Conservation (phyloP, 2,797 vertebrate species). For the Orientallactaga sibirica region DNA sequence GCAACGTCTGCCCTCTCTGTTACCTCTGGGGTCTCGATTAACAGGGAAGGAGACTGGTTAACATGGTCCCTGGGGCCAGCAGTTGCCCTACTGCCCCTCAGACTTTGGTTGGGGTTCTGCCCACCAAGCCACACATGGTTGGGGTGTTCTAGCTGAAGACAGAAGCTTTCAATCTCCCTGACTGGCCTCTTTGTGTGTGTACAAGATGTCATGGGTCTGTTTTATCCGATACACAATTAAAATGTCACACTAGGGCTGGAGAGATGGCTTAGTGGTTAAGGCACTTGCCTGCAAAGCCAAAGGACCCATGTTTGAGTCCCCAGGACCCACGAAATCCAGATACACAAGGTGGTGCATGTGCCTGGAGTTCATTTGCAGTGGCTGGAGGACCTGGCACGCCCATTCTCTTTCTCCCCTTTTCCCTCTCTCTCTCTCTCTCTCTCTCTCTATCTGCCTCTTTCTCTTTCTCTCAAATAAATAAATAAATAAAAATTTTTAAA, state of each 20-base stretch:
- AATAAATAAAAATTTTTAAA: background rate
- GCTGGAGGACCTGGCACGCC: no score
- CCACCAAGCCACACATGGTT: background rate
- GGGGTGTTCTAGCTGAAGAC: background rate
- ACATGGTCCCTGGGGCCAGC: background rate
- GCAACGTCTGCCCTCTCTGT: rapidly evolving
- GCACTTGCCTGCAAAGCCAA: no score
- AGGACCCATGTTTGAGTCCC: no score
- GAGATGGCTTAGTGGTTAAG: no score
- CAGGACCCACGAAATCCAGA: no score
- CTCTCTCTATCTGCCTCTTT: background rate
- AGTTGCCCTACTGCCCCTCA: background rate
- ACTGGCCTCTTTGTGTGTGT: background rate
- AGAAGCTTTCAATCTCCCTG: background rate
- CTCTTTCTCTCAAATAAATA: constrained; percentile 76
- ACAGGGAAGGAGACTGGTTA: background rate
- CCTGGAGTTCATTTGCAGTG: no score
- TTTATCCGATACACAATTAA: no score
- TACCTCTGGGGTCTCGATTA: background rate
- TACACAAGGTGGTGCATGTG: no score
- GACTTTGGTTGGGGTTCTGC: background rate
- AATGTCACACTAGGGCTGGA: no score
- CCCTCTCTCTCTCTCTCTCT: no score
- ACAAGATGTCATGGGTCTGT: background rate
- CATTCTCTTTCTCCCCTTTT: no score